phyloP scores from a whole-genome alignment of 2,888 invertebrate genomes.

The Byasa hedistus region DNA sequence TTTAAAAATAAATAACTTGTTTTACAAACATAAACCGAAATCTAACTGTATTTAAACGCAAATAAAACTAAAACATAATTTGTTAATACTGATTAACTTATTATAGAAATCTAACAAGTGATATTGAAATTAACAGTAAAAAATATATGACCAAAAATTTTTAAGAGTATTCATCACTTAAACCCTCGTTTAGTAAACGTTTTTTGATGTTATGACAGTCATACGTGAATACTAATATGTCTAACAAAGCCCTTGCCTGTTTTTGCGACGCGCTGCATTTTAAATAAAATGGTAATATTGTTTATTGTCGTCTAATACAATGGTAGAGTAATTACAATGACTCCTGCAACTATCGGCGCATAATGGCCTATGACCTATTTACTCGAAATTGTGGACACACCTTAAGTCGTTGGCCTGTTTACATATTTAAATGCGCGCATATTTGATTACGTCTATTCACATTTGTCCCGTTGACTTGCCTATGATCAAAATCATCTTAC shows the following conservation, averaged over 20 bases:
- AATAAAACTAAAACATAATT: too few species aligned
- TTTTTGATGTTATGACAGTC: background rate
- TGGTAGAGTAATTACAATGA: constrained; percentile 60
- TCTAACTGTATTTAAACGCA: too few species aligned
- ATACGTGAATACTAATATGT: background rate
- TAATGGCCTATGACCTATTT: constrained; percentile 63
- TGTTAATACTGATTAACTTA: too few species aligned
- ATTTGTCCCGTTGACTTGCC: background rate
- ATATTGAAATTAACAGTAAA: too few species aligned
- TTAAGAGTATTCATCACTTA: too few species aligned
- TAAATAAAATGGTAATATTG: constrained; percentile 51
- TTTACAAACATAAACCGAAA: too few species aligned
- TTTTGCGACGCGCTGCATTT: constrained; percentile 23
- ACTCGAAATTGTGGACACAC: constrained; percentile 50
- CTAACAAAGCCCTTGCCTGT: background rate
- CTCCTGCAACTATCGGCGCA: constrained; percentile 51
- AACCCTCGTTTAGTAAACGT: too few species aligned
- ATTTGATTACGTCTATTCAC: constrained; percentile 14
- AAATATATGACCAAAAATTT: too few species aligned
- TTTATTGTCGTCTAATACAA: constrained; percentile 49
- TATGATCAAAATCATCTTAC: too few species aligned
- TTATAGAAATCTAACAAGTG: too few species aligned
- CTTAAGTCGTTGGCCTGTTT: constrained; percentile 60
- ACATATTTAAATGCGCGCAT: constrained; percentile 35
- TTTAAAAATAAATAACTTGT: too few species aligned